Evolutionary conservation across 1,140 invertebrate genomes (phyloP), one percentile per base, ranked within the genome.

Genomic region (Cephus cinctus): DNA sequence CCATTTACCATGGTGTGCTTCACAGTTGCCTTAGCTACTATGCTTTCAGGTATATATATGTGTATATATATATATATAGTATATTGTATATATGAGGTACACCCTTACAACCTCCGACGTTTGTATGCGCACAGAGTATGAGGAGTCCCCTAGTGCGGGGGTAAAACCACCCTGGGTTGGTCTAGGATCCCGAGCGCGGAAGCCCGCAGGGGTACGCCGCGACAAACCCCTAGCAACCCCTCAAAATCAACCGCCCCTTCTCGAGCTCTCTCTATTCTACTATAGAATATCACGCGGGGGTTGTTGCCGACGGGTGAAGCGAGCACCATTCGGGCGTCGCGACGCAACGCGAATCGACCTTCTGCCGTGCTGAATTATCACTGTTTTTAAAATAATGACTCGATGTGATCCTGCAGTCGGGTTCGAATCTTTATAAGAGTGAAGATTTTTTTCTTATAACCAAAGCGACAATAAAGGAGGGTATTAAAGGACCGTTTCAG

Each of bases 151-250:
- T n/a, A n/a, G n/a, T n/a, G n/a, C 62, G 63, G 71, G 69, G 69
- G 67, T 71, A 69, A n/a, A 72, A 73, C 71, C 71, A 64, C 69
- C 69, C 66, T 71, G 65, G 67, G 63, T 72, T 54, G 60, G 53
- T 59, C 58, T 60, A 57, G 57, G 57, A 59, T 55, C 56, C 47
- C 58, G 43, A 58, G 64, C 68, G 67, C 65, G 71, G 71, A 64
- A 75, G 73, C 72, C 73, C 75, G 72, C 75, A 77, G 75, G 75
- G 75, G 75, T 76, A 75, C 69, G 75, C 75, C 73, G 60, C 75
- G 73, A 77, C 75, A 77, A 76, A 70, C 72, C 67, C 73, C 72
- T 71, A 73, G 72, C 74, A 75, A 74, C 74, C 73, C 74, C 74
- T 77, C 72, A 75, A 77, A 77, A 77, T 75, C 74, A 77, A 75